Evolutionary conservation across 2,113 vertebrate species (phyloP), one percentile per base, ranked within the genome.

Genomic region (Poecilia latipinna): DNA sequence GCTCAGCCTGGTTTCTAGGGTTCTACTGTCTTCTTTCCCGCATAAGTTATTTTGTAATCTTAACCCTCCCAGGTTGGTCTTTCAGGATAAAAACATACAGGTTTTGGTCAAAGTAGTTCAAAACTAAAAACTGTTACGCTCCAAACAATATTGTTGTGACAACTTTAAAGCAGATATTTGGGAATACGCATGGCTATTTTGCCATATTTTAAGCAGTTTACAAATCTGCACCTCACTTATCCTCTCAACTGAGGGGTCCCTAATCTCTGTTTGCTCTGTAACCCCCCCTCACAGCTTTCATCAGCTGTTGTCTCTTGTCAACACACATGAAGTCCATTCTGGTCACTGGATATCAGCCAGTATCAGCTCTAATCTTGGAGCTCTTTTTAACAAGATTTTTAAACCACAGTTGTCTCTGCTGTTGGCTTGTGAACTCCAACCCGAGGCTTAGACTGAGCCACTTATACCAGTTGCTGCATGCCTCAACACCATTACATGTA

Each of bases 361-460:
- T 68, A 78, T 74, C 68, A 29, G 51, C 66, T 70, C 51, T 85
- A 84, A 85, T 86, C 54, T 4, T 31, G 48, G 37, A 65, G 85
- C 78, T 87, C 78, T 63, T 64, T 84, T 86, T 88, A 90, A 89
- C 78, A 66, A 78, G 87, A 74, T 82, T 69, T 31, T 66, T 28
- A 72, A 15, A 12, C 35, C 74, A 35, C 44, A 6, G 35, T 82
- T 4, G 68, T 60, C 82, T 65, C 17, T 13, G 11, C 60, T n/a
- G 60, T n/a, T 64, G 78, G 39, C 72, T 61, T 28, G 15, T n/a
- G 39, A 70, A 65, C 73, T 26, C 3, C 37, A 37, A 60, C 64
- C 88, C 31, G 68, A 7, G 75, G 86, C 83, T 90, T 39, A 82
- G 26, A 28, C 77, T 70, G 3, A 73, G 65, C 66, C 71, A 71